These are phyloP conservation scores for Epicauta chinensis DNA, from an alignment of 1,140 invertebrate genomes.

Conservation along the genomic window DNA sequence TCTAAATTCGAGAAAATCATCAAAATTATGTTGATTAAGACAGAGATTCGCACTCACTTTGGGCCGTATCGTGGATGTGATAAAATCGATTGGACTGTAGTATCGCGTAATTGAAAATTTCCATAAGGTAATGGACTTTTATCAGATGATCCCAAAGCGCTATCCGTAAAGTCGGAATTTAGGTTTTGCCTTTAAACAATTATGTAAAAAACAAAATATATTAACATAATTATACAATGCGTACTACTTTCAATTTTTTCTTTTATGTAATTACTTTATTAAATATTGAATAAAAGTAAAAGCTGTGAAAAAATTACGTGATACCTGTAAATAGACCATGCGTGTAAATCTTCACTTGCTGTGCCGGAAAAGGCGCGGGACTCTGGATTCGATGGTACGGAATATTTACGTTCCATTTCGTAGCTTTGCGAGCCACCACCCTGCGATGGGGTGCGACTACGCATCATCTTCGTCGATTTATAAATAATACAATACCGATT, in stretches of 20 bases:
- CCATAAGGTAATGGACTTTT: conserved; percentile 87
- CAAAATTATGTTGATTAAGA: not conserved
- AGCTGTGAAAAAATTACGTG: too few relatives aligned
- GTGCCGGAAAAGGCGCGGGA: conserved; percentile 51
- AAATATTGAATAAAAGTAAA: too few relatives aligned
- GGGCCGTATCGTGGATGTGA: conserved; percentile 83
- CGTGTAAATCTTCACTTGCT: conserved; percentile 83
- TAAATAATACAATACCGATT: too few relatives aligned
- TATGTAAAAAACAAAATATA: not conserved
- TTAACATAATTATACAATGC: too few relatives aligned
- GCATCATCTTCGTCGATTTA: conserved; percentile 39
- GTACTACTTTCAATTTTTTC: too few relatives aligned
- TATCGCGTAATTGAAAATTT: conserved; percentile 87
- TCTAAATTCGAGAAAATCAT: conserved; percentile 40
- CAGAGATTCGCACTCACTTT: conserved; percentile 53
- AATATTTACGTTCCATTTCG: conserved; percentile 71
- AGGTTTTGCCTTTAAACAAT: conserved; percentile 72
- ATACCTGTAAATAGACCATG: conserved; percentile 91
- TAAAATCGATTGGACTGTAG: conserved; percentile 90
- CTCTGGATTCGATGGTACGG: conserved; percentile 69
- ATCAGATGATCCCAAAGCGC: conserved; percentile 81
- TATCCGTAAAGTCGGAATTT: conserved; percentile 92
- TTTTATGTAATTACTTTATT: too few relatives aligned
- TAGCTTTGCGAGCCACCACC: conserved; percentile 49
- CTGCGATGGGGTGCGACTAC: conserved; percentile 41